Conservation (phyloP, 2,888 invertebrate species). For the Smittia aterrima region DNA sequence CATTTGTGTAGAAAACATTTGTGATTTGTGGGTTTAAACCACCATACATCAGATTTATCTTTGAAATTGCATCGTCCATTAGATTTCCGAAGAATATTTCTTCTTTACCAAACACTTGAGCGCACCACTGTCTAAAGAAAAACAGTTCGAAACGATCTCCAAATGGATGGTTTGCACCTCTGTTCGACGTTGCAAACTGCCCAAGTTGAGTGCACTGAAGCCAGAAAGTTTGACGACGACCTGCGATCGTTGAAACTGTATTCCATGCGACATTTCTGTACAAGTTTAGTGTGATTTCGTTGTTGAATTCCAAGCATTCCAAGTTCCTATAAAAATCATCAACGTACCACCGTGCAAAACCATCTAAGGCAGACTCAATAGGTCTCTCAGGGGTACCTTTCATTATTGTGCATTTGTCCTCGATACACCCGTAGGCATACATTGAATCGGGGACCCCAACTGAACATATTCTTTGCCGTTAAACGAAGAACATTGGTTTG, state of each 20-base stretch:
- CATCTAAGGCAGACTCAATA: no score
- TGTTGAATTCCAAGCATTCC: not conserved
- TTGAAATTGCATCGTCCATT: not conserved
- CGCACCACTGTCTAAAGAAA: conserved; percentile 20
- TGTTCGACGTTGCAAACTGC: not conserved
- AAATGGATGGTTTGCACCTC: conserved; percentile 22
- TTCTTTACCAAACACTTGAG: conserved; percentile 10
- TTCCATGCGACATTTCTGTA: conserved; percentile 3
- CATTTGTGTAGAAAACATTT: conserved; percentile 15
- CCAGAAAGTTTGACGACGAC: conserved; percentile 18
- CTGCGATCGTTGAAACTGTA: not conserved
- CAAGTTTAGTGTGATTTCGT: not conserved
- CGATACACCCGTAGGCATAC: no score
- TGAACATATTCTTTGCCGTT: no score
- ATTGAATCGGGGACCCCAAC: no score
- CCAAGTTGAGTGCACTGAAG: conserved; percentile 23
- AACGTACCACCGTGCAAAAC: conserved; percentile 32
- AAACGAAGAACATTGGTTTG: no score
- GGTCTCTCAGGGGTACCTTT: not conserved
- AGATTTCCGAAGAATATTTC: not conserved
- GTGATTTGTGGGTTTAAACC: not conserved
- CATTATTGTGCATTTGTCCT: conserved; percentile 20
- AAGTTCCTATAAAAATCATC: conserved; percentile 28
- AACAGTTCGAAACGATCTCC: conserved; percentile 1
- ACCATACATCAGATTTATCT: conserved; percentile 9